Evolutionary conservation across 2,797 vertebrate species (phyloP).

Genomic region (Chromobotia macracanthus): DNA sequence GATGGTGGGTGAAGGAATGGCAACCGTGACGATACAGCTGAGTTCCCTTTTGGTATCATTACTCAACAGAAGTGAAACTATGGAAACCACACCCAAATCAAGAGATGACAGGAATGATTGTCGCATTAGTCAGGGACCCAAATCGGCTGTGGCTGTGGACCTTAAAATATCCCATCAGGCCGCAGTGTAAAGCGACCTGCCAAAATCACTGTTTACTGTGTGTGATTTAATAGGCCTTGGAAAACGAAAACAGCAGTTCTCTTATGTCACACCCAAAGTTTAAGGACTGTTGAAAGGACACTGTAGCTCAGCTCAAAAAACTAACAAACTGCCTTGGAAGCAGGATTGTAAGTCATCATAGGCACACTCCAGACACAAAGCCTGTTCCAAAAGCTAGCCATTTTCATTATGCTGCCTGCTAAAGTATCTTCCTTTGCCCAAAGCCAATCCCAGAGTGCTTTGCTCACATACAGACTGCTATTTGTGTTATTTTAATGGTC

Average conservation of each 20-base stretch:
- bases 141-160: background rate
- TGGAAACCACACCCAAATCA: conserved; percentile 34
- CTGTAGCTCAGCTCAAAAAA: background rate
- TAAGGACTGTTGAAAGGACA: conserved; percentile 22
- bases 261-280: conserved; percentile 28
- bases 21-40: background rate
- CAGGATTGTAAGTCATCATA: background rate
- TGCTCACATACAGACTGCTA: background rate
- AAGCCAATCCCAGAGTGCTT: background rate
- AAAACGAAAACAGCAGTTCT: conserved; percentile 27
- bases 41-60: conserved; percentile 7
- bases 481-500: background rate
- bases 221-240: conserved; percentile 7
- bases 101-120: conserved; percentile 38
- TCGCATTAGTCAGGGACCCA: conserved; percentile 7
- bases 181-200: conserved; percentile 15
- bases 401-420: background rate
- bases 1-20: background rate
- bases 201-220: conserved; percentile 24
- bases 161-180: conserved; percentile 37
- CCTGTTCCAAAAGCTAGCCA: background rate
- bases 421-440: background rate
- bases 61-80: conserved; percentile 22
- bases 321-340: background rate
- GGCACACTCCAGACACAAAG: background rate